Conservation (phyloP, 2,888 invertebrate genomes). For the Drosophila planitibia region DNA sequence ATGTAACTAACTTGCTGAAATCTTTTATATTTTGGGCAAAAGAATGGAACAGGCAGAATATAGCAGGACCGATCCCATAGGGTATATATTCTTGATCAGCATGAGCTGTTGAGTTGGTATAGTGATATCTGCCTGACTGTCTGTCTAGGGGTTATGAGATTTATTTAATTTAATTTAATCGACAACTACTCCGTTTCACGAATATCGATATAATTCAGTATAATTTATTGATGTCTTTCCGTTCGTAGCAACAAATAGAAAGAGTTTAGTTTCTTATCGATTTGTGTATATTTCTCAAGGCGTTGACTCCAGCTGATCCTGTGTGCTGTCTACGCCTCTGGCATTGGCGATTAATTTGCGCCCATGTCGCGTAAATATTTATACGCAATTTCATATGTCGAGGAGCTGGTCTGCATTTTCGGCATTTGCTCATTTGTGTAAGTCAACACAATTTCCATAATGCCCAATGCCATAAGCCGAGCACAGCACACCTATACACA, state of each 20-base stretch:
- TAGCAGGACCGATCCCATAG: not conserved
- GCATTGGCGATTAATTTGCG: conserved; percentile 64
- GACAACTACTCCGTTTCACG: not conserved
- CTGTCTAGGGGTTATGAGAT: not conserved
- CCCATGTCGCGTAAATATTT: conserved; percentile 74
- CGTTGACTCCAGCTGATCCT: not conserved
- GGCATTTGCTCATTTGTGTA: conserved; percentile 74
- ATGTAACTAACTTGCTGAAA: not conserved
- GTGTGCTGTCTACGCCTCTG: conserved; percentile 15
- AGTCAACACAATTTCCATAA: conserved; percentile 79
- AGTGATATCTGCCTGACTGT: not conserved
- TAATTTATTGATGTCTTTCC: not conserved
- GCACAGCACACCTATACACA: not conserved
- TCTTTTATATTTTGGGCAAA: not conserved
- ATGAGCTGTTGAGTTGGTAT: not conserved
- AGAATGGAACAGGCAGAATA: not conserved
- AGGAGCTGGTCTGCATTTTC: conserved; percentile 48
- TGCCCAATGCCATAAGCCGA: conserved; percentile 42
- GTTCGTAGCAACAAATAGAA: not conserved
- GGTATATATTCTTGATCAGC: not conserved
- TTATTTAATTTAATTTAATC: not conserved
- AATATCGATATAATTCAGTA: not conserved
- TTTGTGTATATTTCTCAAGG: not conserved
- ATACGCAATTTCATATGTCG: conserved; percentile 69
- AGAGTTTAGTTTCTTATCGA: not conserved